Base-by-base conservation (phyloP, 2,797 vertebrate genomes). In the Chlorospingus flavigularis region DNA sequence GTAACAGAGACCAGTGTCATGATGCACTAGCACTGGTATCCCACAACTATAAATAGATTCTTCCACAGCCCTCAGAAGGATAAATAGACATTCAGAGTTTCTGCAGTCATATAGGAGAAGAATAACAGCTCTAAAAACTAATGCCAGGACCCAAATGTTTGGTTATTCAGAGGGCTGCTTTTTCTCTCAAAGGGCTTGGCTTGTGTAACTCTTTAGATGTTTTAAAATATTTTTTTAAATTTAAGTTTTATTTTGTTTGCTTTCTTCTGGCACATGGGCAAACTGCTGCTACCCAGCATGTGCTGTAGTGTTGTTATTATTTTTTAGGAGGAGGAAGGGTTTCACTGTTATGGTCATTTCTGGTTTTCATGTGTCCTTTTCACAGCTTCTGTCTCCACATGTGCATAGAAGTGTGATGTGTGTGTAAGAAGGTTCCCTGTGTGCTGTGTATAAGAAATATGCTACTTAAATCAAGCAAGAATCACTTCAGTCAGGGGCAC, bases 1-100 rank as follows among this genome's bases (percentile, higher is more conserved):
- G 95, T 75, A 93, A 88, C 62, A 80, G 60, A 79, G 42, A 42
- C 47, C 60, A 25, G 7, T 73, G 77, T 84, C 68, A 19, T 58
- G 26, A 71, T 43, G 83, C 85, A 73, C 84, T 58, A 39, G 39
- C n/a, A 35, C 68, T 91, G 87, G 66, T 81, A 65, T 96, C 66
- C 65, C 79, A 91, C 82, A 74, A 18, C 80, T 97, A 97, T 95
- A 96, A 97, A 97, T 95, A 96, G 92, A 79, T 54, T 57, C 53
- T 83, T 84, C 54, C 67, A 55, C 13, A 21, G 55, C n/a, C 39
- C 88, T 90, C 30, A 70, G 73, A 90, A 96, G 95, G 71, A 19
- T 51, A 71, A 81, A 50, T 12, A 94, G 83, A 79, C 33, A 43
- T 86, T 81, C 50, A 74, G 79, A 78, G 90, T 94, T 73, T 65